Conservation (phyloP, 2,113 vertebrate species). For the Rhinogobius similis region DNA sequence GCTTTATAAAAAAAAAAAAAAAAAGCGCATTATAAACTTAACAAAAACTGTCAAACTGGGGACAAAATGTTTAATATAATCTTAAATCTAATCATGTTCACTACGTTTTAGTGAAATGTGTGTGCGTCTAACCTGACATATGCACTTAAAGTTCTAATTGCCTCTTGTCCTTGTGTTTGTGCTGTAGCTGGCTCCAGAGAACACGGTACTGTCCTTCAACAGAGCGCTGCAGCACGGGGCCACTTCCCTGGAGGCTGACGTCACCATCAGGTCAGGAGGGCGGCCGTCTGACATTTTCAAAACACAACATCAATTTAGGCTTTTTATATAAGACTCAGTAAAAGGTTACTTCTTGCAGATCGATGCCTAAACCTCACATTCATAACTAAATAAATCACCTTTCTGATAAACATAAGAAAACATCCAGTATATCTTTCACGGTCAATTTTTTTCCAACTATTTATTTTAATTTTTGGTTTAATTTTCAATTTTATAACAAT, state of each 20-base stretch:
- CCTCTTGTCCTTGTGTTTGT: conserved; percentile 22
- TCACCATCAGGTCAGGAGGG: conserved; percentile 84
- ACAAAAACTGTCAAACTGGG: too few species aligned
- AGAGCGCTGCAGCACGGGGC: conserved; percentile 88
- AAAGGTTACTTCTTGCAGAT: not conserved
- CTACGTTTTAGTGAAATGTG: too few species aligned
- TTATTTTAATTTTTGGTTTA: too few species aligned
- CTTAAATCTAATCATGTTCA: too few species aligned
- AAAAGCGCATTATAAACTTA: too few species aligned
- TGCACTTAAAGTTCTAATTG: not conserved
- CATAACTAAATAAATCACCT: too few species aligned
- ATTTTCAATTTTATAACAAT: too few species aligned
- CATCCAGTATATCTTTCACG: too few species aligned
- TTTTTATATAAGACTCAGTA: not conserved
- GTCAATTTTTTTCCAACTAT: too few species aligned
- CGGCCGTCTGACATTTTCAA: conserved; percentile 4
- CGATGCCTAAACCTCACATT: not conserved
- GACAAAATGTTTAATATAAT: too few species aligned
- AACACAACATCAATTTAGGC: not conserved
- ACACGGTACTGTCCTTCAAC: conserved; percentile 94
- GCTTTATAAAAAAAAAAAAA: too few species aligned
- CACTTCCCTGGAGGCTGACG: conserved; percentile 86
- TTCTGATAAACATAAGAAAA: not conserved
- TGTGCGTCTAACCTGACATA: too few species aligned
- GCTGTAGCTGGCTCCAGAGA: conserved; percentile 90